A percentile compares a stretch with the other conserved stretches of the same genome.
phyloP scores from a whole-genome alignment of 2,113 vertebrate species.

The Natator depressus region DNA sequence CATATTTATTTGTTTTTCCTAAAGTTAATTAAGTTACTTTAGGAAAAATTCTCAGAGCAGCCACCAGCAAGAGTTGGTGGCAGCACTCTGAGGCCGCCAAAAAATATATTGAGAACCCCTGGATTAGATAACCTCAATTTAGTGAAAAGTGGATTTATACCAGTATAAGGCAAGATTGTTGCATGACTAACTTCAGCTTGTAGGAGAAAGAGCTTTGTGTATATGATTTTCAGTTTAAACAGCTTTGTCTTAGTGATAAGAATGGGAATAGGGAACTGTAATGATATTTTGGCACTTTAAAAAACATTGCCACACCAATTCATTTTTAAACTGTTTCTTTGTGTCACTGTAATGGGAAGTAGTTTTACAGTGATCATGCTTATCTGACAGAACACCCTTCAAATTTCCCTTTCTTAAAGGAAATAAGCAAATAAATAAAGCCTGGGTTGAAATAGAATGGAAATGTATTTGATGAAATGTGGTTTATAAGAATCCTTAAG shows the following conservation, averaged over 20 bases:
- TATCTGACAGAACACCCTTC: background rate
- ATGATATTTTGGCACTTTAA: background rate
- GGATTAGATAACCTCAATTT: background rate
- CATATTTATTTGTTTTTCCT: no score
- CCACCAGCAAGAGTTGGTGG: no score
- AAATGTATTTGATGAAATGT: background rate
- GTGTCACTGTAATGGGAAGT: background rate
- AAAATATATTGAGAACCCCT: no score
- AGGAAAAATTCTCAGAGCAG: no score
- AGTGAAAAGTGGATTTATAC: background rate
- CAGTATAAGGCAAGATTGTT: background rate
- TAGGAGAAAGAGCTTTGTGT: background rate
- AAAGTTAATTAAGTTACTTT: no score
- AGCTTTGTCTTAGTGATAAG: background rate
- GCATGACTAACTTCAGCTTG: background rate
- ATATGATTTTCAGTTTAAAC: background rate
- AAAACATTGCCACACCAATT: background rate
- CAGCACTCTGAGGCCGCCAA: no score
- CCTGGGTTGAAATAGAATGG: background rate
- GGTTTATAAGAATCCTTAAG: background rate
- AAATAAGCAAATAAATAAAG: background rate
- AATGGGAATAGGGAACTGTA: background rate
- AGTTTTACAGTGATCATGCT: background rate
- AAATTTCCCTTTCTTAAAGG: background rate
- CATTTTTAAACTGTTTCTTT: background rate